These are phyloP conservation scores for Scomber scombrus DNA, from an alignment of 2,113 vertebrate genomes.

Conservation along the genomic window DNA sequence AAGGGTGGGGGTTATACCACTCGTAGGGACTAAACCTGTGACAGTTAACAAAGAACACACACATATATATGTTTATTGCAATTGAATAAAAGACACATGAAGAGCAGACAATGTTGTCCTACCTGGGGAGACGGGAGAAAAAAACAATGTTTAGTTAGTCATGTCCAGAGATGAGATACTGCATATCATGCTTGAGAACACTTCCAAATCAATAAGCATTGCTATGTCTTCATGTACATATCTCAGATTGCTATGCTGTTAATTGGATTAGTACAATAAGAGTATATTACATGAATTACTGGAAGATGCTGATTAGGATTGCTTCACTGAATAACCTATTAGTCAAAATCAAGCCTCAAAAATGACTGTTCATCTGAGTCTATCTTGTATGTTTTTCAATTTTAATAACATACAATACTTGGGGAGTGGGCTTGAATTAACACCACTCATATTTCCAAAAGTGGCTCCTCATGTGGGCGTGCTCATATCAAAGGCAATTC, in stretches of 20 bases:
- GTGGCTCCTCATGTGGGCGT: conserved; percentile 65
- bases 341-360: conserved; percentile 19
- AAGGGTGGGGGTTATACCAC: conserved; percentile 99
- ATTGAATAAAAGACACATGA: conserved; percentile 36
- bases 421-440: conserved; percentile 56
- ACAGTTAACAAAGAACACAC: conserved; percentile 90
- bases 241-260: conserved; percentile 4
- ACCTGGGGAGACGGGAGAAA: conserved; percentile 79
- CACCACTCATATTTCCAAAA: conserved; percentile 51
- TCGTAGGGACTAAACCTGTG: conserved; percentile 99
- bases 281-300: conserved; percentile 34
- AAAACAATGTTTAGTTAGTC: conserved; percentile 71
- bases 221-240: conserved; percentile 6
- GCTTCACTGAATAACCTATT: conserved; percentile 12
- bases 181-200: background rate
- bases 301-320: conserved; percentile 10
- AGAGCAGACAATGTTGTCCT: conserved; percentile 35
- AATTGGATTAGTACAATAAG: conserved; percentile 36
- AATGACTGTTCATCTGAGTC: conserved; percentile 70
- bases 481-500: conserved; percentile 80
- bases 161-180: conserved; percentile 24
- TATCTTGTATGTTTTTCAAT: conserved; percentile 77
- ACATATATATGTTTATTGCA: conserved; percentile 69
- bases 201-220: background rate
- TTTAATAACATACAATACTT: conserved; percentile 27